Conservation (phyloP, 92 coral and sea anemone species). For the Zoanthus gigantus region DNA sequence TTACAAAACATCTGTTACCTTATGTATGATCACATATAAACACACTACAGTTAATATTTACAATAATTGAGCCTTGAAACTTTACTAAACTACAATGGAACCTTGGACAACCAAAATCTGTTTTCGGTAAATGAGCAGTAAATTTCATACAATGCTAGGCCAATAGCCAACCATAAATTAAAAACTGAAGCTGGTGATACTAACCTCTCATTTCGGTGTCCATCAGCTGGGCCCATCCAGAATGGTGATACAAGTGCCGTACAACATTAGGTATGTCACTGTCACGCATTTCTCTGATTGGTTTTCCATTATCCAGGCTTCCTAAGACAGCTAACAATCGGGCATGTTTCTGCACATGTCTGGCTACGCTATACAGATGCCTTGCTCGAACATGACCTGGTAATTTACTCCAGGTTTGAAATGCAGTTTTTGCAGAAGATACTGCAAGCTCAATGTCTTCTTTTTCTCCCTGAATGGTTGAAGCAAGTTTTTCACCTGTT, state of each 20-base stretch:
- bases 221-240: conserved; percentile 99
- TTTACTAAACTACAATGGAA: too few species aligned
- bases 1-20: too few species aligned
- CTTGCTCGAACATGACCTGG: conserved; percentile 97
- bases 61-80: too few species aligned
- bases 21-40: too few species aligned
- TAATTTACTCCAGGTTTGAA: conserved; percentile 88
- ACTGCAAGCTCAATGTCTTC: conserved; percentile 93
- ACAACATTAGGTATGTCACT: conserved; percentile 96
- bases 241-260: conserved; percentile 93
- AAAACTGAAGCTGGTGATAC: background rate
- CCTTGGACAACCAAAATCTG: too few species aligned
- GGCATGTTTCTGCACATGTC: conserved; percentile 99
- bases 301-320: conserved; percentile 97
- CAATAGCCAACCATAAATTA: too few species aligned
- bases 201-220: conserved; percentile 94
- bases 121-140: too few species aligned
- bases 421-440: conserved; percentile 86
- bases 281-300: conserved; percentile 94
- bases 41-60: too few species aligned
- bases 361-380: conserved; percentile 91
- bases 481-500: conserved; percentile 89
- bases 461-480: conserved; percentile 92
- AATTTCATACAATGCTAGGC: background rate
- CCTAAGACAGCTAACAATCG: conserved; percentile 93